Conservation (phyloP, 2,113 vertebrate genomes). For the Stegastes partitus region DNA sequence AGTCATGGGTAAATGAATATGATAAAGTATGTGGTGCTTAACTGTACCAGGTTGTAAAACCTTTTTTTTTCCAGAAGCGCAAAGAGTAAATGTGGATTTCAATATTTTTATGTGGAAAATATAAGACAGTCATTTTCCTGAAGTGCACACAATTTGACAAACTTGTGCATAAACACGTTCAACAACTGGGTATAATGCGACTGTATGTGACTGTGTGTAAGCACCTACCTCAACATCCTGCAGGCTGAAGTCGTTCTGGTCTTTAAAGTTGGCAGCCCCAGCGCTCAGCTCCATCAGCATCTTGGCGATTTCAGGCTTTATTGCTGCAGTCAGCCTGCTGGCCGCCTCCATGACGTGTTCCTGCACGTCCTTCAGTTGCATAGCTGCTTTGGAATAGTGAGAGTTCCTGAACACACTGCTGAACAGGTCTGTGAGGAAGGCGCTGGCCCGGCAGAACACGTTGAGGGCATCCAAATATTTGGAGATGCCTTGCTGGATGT, state of each 20-base stretch:
- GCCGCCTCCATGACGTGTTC: slow-evolving; percentile 99
- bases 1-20: slow-evolving; percentile 29
- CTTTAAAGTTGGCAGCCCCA: slow-evolving; percentile 96
- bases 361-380: slow-evolving; percentile 99
- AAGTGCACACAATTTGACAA: slow-evolving; percentile 16
- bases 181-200: neutral
- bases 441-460: slow-evolving; percentile 97
- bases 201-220: neutral
- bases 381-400: slow-evolving; percentile 98
- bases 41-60: neutral
- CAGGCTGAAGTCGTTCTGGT: slow-evolving; percentile 98
- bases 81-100: slow-evolving; percentile 22
- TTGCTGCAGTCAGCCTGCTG: slow-evolving; percentile 96
- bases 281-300: slow-evolving; percentile 99
- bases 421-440: slow-evolving; percentile 98
- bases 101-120: slow-evolving; percentile 18
- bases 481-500: slow-evolving; percentile 99
- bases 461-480: slow-evolving; percentile 99
- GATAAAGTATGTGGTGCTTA: slow-evolving; percentile 19
- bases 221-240: slow-evolving; percentile 95
- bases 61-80: slow-evolving; percentile 15
- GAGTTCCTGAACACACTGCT: slow-evolving; percentile 98
- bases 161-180: neutral
- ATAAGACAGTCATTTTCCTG: slow-evolving; percentile 10
- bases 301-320: slow-evolving; percentile 99